A percentile compares a stretch with the other conserved stretches of the same genome.
Evolutionary conservation across 2,888 invertebrate species (phyloP).

Genomic region (Epinotia bilunana): DNA sequence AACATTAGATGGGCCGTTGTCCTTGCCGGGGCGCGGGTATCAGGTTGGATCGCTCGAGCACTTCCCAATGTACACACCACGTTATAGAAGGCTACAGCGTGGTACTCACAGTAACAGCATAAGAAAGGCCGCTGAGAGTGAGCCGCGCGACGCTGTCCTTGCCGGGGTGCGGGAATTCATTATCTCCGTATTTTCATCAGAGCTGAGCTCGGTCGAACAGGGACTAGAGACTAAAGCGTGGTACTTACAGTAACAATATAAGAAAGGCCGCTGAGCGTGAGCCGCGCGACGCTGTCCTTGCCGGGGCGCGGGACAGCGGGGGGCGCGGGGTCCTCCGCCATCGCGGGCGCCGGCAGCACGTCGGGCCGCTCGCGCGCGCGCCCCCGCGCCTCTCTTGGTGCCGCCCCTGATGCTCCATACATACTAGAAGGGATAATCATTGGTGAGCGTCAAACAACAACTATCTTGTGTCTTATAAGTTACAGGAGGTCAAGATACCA

Average conservation of each 20-base stretch:
- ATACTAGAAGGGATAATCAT: constrained; percentile 60
- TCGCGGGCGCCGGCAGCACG: constrained; percentile 77
- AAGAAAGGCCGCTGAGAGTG: constrained; percentile 88
- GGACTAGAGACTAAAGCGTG: background rate
- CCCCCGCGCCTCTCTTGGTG: constrained; percentile 81
- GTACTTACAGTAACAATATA: constrained; percentile 90
- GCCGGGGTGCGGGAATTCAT: constrained; percentile 81
- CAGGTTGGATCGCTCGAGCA: too few relatives aligned
- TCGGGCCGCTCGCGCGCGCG: constrained; percentile 78
- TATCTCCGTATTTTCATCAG: too few relatives aligned
- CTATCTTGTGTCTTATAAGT: background rate
- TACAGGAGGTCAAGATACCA: too few relatives aligned
- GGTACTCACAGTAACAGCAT: constrained; percentile 89
- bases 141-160: constrained; percentile 93
- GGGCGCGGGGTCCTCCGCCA: constrained; percentile 68
- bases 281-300: constrained; percentile 92
- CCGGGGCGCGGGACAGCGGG: constrained; percentile 77
- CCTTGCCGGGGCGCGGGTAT: constrained; percentile 72
- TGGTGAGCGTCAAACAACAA: background rate
- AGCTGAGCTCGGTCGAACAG: too few relatives aligned
- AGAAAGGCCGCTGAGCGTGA: constrained; percentile 91
- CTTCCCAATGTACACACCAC: constrained; percentile 57
- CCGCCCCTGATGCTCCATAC: constrained; percentile 83
- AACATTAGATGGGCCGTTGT: constrained; percentile 90
- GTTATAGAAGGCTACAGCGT: constrained; percentile 62